A percentile compares a stretch with the other conserved stretches of the same genome.
Conservation (phyloP, 2,113 vertebrate genomes). For the Misgurnus anguillicaudatus region DNA sequence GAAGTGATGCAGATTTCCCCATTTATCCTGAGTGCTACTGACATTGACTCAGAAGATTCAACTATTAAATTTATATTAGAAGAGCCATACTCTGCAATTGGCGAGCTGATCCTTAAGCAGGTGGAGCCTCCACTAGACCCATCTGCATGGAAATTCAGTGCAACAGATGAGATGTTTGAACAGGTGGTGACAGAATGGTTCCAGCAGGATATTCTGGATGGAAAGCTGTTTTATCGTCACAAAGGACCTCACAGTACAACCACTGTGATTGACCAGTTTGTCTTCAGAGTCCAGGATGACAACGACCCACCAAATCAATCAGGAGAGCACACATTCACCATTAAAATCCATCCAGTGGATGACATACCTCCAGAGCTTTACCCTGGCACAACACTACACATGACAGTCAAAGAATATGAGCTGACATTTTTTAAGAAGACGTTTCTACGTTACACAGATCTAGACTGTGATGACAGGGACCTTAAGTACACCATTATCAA, state of each 20-base stretch:
- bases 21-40: conserved; percentile 84
- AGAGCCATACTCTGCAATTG: conserved; percentile 72
- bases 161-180: conserved; percentile 83
- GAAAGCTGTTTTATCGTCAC: conserved; percentile 87
- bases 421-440: conserved; percentile 85
- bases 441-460: conserved; percentile 86
- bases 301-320: conserved; percentile 94
- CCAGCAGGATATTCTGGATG: conserved; percentile 87
- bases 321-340: conserved; percentile 79
- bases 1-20: conserved; percentile 83
- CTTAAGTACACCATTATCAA: conserved; percentile 83
- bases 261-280: conserved; percentile 83
- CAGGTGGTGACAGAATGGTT: conserved; percentile 85
- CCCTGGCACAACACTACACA: conserved; percentile 81
- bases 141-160: conserved; percentile 79
- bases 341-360: conserved; percentile 87
- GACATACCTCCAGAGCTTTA: conserved; percentile 86
- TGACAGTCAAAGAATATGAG: conserved; percentile 90
- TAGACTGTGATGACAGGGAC: conserved; percentile 91
- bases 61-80: conserved; percentile 82
- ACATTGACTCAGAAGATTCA: conserved; percentile 91
- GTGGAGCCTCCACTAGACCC: conserved; percentile 79
- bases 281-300: conserved; percentile 89
- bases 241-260: conserved; percentile 82
- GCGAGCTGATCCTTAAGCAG: conserved; percentile 87